Base-by-base conservation (phyloP, 1,140 invertebrate genomes). In the Zaprionus ghesquierei region DNA sequence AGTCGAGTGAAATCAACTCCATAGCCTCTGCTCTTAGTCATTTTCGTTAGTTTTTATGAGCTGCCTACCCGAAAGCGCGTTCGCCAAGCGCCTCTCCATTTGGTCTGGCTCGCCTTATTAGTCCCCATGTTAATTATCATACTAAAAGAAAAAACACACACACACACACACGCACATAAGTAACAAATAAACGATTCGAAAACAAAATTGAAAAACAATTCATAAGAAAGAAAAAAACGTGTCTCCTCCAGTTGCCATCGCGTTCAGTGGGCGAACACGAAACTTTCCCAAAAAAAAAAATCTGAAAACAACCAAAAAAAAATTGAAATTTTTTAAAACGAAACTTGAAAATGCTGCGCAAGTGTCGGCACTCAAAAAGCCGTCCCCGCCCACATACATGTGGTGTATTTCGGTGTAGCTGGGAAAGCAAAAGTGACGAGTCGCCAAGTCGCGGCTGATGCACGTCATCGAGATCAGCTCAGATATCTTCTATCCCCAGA, bases 101-200 rank as follows among this genome's bases (percentile, higher is more conserved):
- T 79, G 86, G 79, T 50, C 58, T 59, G 69, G 46, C 58, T 59
- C 66, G 79, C 82, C 82, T 69, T 87, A 82, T 87, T 77, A 76
- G 82, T 89, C 75, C 82, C 76, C 79, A 76, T 81, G 84, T 87
- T 89, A 87, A 87, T 89, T 77, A 65, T 77, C 84, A 81, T 77
- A 87, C 79, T 89, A 82, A 87, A 81, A 81, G 69, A 66, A 66
- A 78, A 55, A 69, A 65, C 38, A 31, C 27, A 15, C 27, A 29
- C 29, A n/a, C 33, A 18, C 50, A 22, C 23, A 41, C 12, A 20
- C 10, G 27, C 56, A 55, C 72, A 68, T 53, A 51, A 31, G 27
- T 62, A 66, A 55, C 22, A 41, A 60, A 13, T 31, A 53, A 50
- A 22, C 41, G 41, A 20, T 15, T 31, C 35, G n/a, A n/a, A n/a